Percentiles rank a stretch among this genome's conserved stretches.
Conservation (phyloP, 2,888 invertebrate genomes). For the Mesorhabditis spiculigera region DNA sequence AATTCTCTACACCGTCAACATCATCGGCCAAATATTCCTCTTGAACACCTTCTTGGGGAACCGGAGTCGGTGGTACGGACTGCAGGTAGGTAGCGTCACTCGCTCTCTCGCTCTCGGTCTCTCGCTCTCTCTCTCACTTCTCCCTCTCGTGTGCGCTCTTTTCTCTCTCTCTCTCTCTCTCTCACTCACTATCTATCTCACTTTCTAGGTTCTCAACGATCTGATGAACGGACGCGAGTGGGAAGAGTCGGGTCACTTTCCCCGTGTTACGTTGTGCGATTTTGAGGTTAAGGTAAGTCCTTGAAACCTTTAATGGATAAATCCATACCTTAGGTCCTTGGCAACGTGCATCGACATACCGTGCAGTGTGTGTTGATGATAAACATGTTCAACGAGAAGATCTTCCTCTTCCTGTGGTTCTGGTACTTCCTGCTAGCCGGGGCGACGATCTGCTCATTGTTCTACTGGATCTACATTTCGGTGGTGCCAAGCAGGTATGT, state of each 20-base stretch:
- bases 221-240: conserved; percentile 58
- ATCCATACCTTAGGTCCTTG: conserved; percentile 40
- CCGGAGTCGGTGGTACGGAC: conserved; percentile 56
- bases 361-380: conserved; percentile 59
- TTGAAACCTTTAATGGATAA: neutral
- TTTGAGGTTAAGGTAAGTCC: conserved; percentile 57
- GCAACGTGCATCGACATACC: conserved; percentile 58
- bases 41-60: conserved; percentile 58
- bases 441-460: conserved; percentile 55
- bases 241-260: conserved; percentile 57
- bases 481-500: conserved; percentile 54
- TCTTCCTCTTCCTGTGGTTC: conserved; percentile 58
- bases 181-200: neutral
- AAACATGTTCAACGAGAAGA: conserved; percentile 58
- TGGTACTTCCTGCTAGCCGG: conserved; percentile 58
- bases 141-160: neutral
- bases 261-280: conserved; percentile 58
- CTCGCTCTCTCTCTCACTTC: neutral
- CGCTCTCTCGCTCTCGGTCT: too few species aligned
- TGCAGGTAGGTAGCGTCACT: conserved; percentile 38
- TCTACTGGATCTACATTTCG: conserved; percentile 59
- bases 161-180: too few species aligned
- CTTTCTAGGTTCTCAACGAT: conserved; percentile 51
- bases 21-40: conserved; percentile 57
- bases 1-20: conserved; percentile 57